Evolutionary conservation across 2,888 invertebrate species (phyloP).

Genomic region (Amiota mariae): DNA sequence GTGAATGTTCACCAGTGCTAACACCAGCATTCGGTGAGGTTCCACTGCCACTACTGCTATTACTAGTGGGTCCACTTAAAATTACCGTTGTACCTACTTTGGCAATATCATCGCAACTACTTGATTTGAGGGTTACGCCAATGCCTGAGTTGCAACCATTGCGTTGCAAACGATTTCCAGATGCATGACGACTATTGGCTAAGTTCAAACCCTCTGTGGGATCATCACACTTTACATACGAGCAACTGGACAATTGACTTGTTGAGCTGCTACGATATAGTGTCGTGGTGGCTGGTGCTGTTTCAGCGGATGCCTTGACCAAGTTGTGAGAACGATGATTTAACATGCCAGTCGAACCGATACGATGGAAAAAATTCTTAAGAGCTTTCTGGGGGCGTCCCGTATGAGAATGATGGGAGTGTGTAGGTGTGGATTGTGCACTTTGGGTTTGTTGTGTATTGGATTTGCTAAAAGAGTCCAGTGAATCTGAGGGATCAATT

Average conservation of each 20-base stretch:
- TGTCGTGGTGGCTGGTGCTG: constrained; percentile 53
- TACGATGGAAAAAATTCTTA: constrained; percentile 82
- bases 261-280: constrained; percentile 86
- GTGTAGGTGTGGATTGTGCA: constrained; percentile 59
- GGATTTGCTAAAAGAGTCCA: neutral
- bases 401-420: constrained; percentile 47
- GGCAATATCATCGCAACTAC: constrained; percentile 83
- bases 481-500: no score
- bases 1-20: neutral
- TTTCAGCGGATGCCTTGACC: constrained; percentile 68
- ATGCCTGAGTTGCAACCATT: constrained; percentile 55
- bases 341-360: constrained; percentile 85
- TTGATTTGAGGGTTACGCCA: constrained; percentile 75
- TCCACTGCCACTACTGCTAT: constrained; percentile 54
- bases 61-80: constrained; percentile 35
- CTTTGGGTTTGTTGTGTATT: constrained; percentile 39
- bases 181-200: constrained; percentile 35
- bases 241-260: constrained; percentile 80
- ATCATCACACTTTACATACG: constrained; percentile 85
- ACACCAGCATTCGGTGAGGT: constrained; percentile 49
- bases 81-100: constrained; percentile 74
- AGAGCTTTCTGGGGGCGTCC: constrained; percentile 76
- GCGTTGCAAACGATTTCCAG: constrained; percentile 45
- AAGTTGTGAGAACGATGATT: constrained; percentile 75
- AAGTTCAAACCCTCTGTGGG: constrained; percentile 86